Conservation (phyloP, 2,797 vertebrate genomes). For the Philypnodon macrostomus region DNA sequence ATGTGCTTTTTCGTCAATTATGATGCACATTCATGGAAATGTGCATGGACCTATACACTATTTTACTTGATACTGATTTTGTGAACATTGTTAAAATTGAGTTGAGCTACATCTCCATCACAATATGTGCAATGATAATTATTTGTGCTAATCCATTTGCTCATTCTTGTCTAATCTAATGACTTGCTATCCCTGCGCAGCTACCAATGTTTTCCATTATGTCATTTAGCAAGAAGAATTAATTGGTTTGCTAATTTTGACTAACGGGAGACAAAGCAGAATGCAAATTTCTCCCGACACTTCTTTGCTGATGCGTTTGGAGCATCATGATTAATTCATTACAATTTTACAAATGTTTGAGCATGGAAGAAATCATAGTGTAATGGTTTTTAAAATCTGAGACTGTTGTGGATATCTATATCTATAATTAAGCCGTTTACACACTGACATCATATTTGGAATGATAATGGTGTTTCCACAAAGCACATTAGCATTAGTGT, state of each 20-base stretch:
- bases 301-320: constrained; percentile 11
- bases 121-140: constrained; percentile 1
- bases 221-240: constrained; percentile 46
- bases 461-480: constrained; percentile 8
- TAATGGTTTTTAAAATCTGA: constrained; percentile 1
- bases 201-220: constrained; percentile 48
- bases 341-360: background rate
- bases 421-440: constrained; percentile 1
- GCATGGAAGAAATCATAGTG: background rate
- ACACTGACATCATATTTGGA: constrained; percentile 13
- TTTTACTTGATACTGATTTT: constrained; percentile 6
- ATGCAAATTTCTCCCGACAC: constrained; percentile 27
- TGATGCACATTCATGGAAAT: no score
- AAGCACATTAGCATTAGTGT: background rate
- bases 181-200: constrained; percentile 40
- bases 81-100: background rate
- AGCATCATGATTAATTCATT: constrained; percentile 11
- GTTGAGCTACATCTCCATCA: no score
- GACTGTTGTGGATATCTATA: background rate
- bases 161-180: constrained; percentile 32
- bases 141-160: constrained; percentile 20
- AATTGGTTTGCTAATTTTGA: constrained; percentile 57
- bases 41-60: no score
- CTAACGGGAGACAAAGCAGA: constrained; percentile 22
- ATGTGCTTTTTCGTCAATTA: no score